Conservation (phyloP, 2,888 invertebrate species). For the Willowsia nigromaculata region DNA sequence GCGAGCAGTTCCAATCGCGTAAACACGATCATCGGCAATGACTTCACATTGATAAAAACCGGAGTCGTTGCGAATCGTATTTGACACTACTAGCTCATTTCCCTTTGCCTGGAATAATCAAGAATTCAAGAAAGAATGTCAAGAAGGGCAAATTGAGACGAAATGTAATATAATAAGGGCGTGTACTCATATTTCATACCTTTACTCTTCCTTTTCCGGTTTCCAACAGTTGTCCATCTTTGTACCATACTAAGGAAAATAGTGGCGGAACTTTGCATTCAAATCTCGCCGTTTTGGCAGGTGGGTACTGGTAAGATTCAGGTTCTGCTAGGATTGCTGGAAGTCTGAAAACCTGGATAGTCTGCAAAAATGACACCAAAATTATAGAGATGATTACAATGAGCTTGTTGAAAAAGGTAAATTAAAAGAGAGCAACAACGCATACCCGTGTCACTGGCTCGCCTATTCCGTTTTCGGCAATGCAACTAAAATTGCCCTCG, state of each 20-base stretch:
- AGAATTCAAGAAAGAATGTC: not conserved
- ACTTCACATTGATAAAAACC: slow-evolving; percentile 78
- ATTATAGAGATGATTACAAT: not conserved
- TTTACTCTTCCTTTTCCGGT: slow-evolving; percentile 77
- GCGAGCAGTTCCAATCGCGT: slow-evolving; percentile 76
- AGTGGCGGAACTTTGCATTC: slow-evolving; percentile 74
- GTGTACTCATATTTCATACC: slow-evolving; percentile 36
- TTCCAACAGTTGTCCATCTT: slow-evolving; percentile 77
- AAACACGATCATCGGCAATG: slow-evolving; percentile 72
- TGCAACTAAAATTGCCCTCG: slow-evolving; percentile 73
- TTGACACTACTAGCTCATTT: slow-evolving; percentile 77
- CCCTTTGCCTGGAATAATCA: slow-evolving; percentile 62
- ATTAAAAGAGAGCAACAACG: not conserved
- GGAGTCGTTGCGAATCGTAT: slow-evolving; percentile 77
- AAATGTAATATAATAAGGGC: not conserved
- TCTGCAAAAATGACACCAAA: slow-evolving; percentile 34
- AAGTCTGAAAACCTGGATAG: slow-evolving; percentile 73
- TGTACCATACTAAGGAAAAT: slow-evolving; percentile 76
- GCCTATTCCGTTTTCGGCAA: slow-evolving; percentile 72
- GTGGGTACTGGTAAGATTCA: slow-evolving; percentile 73
- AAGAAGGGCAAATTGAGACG: not conserved
- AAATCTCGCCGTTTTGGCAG: slow-evolving; percentile 76
- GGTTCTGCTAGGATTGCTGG: slow-evolving; percentile 70
- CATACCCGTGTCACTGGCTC: slow-evolving; percentile 70
- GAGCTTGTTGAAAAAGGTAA: not conserved